These are phyloP conservation scores for Corythornis vintsioides DNA, from an alignment of 2,113 vertebrate species.

Conservation along the genomic window DNA sequence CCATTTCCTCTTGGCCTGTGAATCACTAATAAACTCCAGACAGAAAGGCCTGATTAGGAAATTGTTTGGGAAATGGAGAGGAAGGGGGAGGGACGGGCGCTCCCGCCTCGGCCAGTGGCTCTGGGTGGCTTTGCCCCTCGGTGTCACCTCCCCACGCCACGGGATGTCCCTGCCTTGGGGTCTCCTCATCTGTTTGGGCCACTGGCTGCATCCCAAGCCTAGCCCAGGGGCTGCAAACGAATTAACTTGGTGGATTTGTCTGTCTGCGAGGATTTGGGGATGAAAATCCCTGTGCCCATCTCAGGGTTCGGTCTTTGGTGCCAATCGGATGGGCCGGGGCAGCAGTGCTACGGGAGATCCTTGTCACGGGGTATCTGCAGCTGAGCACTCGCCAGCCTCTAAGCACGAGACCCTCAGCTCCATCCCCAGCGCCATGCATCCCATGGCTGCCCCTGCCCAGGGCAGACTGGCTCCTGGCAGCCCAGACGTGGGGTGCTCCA, in stretches of 20 bases:
- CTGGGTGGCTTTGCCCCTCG: background rate
- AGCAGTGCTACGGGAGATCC: fast-evolving
- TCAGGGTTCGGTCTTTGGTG: fast-evolving
- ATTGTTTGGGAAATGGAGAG: constrained; percentile 69
- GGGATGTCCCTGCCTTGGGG: background rate
- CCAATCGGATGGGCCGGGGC: background rate
- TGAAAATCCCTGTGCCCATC: fast-evolving
- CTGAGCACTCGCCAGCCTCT: background rate
- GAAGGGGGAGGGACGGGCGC: background rate
- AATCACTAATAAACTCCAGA: constrained; percentile 74
- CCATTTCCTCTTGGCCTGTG: constrained; percentile 68
- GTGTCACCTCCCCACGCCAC: background rate
- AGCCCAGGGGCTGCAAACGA: background rate
- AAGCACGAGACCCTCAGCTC: fast-evolving
- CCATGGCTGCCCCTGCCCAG: background rate
- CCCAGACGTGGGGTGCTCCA: fast-evolving
- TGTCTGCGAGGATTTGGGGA: background rate
- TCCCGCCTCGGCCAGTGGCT: background rate
- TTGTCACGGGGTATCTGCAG: fast-evolving
- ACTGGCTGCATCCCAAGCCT: fast-evolving
- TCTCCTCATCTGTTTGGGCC: background rate
- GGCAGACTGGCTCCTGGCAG: background rate
- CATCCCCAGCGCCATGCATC: background rate
- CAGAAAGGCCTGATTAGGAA: constrained; percentile 64
- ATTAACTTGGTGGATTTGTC: background rate